phyloP scores from a whole-genome alignment of 2,797 vertebrate genomes.

The Sebastes alutus region DNA sequence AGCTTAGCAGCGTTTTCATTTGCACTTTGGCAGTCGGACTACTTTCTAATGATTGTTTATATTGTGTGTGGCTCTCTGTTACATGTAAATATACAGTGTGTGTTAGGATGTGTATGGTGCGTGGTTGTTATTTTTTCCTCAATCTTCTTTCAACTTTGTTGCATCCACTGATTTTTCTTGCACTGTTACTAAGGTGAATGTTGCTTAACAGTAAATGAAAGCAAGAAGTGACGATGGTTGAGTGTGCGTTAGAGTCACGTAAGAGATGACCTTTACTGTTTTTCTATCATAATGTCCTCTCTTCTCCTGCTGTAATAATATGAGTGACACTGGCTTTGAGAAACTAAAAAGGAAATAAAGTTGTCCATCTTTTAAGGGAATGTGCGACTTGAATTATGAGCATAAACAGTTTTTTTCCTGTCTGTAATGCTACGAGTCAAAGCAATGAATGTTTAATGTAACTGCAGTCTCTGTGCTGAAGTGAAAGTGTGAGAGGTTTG shows the following conservation, averaged over 20 bases:
- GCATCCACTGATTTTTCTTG: constrained; percentile 22
- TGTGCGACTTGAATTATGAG: constrained; percentile 26
- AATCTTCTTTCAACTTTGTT: neutral
- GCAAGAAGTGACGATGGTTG: neutral
- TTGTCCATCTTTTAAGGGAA: constrained; percentile 35
- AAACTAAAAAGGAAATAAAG: constrained; percentile 49
- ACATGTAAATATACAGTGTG: constrained; percentile 30
- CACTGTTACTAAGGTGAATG: constrained; percentile 18
- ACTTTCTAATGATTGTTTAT: constrained; percentile 11
- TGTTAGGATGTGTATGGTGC: neutral
- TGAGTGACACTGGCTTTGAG: constrained; percentile 30
- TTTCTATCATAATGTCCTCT: constrained; percentile 6
- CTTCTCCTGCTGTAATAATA: constrained; percentile 20
- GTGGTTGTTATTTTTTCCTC: neutral
- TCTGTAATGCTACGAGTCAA: constrained; percentile 14
- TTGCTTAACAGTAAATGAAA: constrained; percentile 22
- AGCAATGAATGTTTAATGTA: constrained; percentile 44
- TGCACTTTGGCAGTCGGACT: constrained; percentile 36
- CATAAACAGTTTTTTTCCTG: neutral
- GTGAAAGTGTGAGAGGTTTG: constrained; percentile 10
- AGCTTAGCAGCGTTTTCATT: constrained; percentile 24
- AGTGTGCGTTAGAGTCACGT: neutral
- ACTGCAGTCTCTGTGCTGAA: neutral
- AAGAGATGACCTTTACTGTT: constrained; percentile 19
- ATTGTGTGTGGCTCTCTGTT: neutral